phyloP scores from a whole-genome alignment of 1,140 invertebrate species.

The Lepidurus couesii region DNA sequence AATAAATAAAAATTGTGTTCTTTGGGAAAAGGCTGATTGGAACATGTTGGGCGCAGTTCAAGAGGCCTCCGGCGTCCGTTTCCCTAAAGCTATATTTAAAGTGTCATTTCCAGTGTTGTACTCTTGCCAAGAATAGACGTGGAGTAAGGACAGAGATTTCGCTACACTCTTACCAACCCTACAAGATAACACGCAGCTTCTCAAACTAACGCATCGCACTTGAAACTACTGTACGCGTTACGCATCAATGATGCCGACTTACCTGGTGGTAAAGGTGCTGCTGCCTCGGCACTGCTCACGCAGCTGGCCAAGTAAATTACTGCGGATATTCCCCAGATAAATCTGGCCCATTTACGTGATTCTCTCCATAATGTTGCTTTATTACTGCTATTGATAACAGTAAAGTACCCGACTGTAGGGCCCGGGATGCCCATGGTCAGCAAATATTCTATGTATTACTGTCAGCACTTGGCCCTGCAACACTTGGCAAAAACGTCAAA shows the following conservation, averaged over 20 bases:
- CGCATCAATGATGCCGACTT: not conserved
- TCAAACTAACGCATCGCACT: not conserved
- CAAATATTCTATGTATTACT: not conserved
- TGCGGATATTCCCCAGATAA: not conserved
- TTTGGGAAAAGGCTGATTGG: not conserved
- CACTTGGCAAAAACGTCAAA: conserved; percentile 8
- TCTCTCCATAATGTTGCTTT: not conserved
- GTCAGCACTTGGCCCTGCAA: not conserved
- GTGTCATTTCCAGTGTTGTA: conserved; percentile 22
- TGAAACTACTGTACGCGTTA: not conserved
- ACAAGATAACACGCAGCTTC: not conserved
- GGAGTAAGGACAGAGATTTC: not conserved
- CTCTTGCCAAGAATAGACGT: conserved; percentile 6
- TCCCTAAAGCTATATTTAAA: conserved; percentile 18
- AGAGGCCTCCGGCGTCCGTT: not conserved
- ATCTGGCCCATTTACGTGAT: not conserved
- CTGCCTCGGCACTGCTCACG: not conserved
- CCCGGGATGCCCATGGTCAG: conserved; percentile 12
- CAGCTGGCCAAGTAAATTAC: not conserved
- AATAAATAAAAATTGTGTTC: not conserved
- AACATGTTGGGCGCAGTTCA: conserved; percentile 9
- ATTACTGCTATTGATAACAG: not conserved
- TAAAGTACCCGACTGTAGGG: conserved; percentile 4
- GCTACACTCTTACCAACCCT: not conserved
- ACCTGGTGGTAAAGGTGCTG: conserved; percentile 4